Conservation (phyloP, 92 coral and sea anemone genomes). For the Blastomussa wellsi region DNA sequence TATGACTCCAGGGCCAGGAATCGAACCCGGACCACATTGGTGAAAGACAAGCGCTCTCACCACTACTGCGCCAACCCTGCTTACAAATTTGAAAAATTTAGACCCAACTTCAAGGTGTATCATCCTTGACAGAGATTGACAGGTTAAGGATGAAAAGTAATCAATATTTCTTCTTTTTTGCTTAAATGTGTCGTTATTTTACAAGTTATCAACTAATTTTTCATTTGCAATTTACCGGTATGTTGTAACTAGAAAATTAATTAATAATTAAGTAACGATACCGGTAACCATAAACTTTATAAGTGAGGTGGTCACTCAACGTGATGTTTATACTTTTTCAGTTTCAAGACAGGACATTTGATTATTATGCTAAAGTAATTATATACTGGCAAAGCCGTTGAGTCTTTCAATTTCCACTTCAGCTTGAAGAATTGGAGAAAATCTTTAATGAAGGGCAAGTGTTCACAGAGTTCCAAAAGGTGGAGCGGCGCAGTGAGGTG, state of each 20-base stretch:
- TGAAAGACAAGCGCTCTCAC: too few relatives aligned
- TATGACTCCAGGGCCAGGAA: too few relatives aligned
- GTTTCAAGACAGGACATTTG: neutral
- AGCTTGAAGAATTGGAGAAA: constrained; percentile 83
- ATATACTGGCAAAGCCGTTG: neutral
- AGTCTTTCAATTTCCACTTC: neutral
- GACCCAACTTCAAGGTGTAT: too few relatives aligned
- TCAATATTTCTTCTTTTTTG: neutral
- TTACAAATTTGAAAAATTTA: too few relatives aligned
- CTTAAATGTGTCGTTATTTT: neutral
- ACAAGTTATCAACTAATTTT: neutral
- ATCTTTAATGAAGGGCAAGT: constrained; percentile 79
- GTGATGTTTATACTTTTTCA: neutral
- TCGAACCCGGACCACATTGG: too few relatives aligned
- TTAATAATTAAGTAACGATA: neutral
- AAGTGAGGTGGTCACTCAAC: neutral
- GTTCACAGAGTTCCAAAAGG: constrained; percentile 84
- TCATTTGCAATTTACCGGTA: neutral
- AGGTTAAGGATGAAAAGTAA: too few relatives aligned
- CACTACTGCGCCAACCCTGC: too few relatives aligned
- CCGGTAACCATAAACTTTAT: neutral
- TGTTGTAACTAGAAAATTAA: neutral
- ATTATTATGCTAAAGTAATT: neutral
- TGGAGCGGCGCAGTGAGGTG: constrained; percentile 81
- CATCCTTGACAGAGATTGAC: too few relatives aligned